Base-by-base conservation (phyloP, 1,140 invertebrate species). In the Drosophila parabipectinata region DNA sequence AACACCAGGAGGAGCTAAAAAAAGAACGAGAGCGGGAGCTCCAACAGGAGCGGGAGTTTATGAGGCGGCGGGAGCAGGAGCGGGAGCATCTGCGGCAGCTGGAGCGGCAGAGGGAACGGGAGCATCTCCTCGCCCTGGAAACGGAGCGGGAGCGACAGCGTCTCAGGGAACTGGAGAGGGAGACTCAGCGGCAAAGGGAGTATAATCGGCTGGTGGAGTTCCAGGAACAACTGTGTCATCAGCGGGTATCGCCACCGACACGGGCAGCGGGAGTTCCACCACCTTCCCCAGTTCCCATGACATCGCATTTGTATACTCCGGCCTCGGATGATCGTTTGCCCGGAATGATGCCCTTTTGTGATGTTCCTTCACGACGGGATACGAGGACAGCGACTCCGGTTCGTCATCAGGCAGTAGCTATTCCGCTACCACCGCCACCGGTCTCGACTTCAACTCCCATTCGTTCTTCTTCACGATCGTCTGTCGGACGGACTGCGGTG, bases 241-340 rank as follows among this genome's bases (percentile, higher is more conserved):
- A 45, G n/a, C 52, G 44, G 0, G 10, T 24, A 10, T 14, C 41
- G 48, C 18, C 39, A 15, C 56, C 72, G 3, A 56, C 78, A 45
- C 57, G 44, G 6, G 44, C 52, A 7, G 39, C 41, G 41, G 12
- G 12, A 4, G 12, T 15, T 2, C 39, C 12, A 7, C 45, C 12
- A 1, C 24, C 55, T 5, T 24, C 57, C 6, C 34, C 69, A 0
- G 58, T 83, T 4, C 32, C 41, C 0, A 71, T 77, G 68, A 69
- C 56, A 6, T 82, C 79, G 0, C 75, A 88, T 12, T 41, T 87
- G 9, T 54, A 52, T 1, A 32, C 57, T 0, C 57, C 8, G 1
- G 12, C 59, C 9, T 77, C 79, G 0, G 56, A 52, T 3, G 87
- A 83, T 6, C 87, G 87, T 2, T 59, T 90, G 52, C 87, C 87